Evolutionary conservation across 2,797 vertebrate species (phyloP), one percentile per base, ranked within the genome.

Genomic region (Cirrhinus mrigala): DNA sequence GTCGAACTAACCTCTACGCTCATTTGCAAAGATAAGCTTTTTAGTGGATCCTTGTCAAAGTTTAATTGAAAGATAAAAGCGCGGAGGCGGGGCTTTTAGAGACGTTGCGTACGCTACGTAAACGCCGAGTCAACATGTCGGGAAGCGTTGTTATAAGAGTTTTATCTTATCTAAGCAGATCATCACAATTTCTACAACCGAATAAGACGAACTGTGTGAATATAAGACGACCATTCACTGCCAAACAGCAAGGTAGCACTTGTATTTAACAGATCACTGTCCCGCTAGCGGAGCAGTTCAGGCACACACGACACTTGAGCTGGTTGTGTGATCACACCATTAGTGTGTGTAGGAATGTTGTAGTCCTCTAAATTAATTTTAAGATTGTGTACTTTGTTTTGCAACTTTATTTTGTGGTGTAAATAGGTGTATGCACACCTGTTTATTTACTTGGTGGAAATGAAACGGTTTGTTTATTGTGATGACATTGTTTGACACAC

Each of bases 241-340:
- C 79, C 62, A 58, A 81, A 1, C 70, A 14, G 40, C 70, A 85
- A 89, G 89, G 89, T 87, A 89, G 52, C 86, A 6, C 33, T 46
- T 70, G 64, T 50, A 44, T 71, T 78, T 44, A 81, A 50, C 50
- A 9, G 18, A 37, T 3, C n/a, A 16, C 58, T 54, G 33, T 62
- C 52, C n/a, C 73, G 24, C 40, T 64, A 46, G 11, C 27, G 20
- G 40, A 29, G 18, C 22, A 52, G 62, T 15, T 4, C 37, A n/a
- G 44, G 44, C 27, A 18, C 37, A 5, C 62, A n/a, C 16, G 29
- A 52, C 20, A 52, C 54, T 5, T 2, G 15, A 79, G 1, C 40
- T 2, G 56, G 2, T 8, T 52, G 18, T 37, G 10, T 24, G 8
- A 37, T 46, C 15, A 22, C 2, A 8, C 50, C 16, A 50, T 6